Percentiles rank a stretch among this genome's conserved stretches.
These are phyloP conservation scores for Lampropteryx suffumata DNA, from an alignment of 2,888 invertebrate genomes.

Conservation along the genomic window DNA sequence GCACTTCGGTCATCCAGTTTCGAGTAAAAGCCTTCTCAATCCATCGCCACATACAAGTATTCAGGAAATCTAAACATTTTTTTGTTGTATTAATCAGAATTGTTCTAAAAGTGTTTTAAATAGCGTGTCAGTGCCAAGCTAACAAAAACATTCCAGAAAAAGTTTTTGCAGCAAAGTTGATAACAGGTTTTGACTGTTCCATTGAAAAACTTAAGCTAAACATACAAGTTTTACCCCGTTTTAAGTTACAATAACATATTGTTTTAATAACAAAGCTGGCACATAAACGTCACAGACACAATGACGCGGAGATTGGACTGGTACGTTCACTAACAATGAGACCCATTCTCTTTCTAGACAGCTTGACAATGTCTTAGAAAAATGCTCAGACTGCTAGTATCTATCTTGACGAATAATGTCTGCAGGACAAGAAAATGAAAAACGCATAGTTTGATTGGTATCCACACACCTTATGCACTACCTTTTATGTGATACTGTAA, in stretches of 20 bases:
- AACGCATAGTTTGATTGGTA: neutral
- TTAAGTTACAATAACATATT: slow-evolving; percentile 13
- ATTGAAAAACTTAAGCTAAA: neutral
- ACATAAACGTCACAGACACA: slow-evolving; percentile 33
- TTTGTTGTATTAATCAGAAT: too few relatives aligned
- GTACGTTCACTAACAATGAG: slow-evolving; percentile 42
- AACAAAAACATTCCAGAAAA: too few relatives aligned
- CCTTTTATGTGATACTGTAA: too few relatives aligned
- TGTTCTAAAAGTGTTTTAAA: neutral
- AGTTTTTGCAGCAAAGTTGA: too few relatives aligned
- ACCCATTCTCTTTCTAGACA: slow-evolving; percentile 37
- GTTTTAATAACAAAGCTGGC: slow-evolving; percentile 18
- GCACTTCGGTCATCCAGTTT: too few relatives aligned
- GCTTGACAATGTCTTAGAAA: slow-evolving; percentile 34
- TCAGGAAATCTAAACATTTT: too few relatives aligned
- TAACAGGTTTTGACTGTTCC: neutral
- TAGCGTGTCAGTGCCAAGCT: too few relatives aligned
- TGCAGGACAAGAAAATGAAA: neutral
- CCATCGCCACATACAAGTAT: too few relatives aligned
- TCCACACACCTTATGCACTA: too few relatives aligned
- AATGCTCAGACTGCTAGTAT: slow-evolving; percentile 23
- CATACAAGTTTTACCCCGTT: neutral
- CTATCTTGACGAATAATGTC: neutral
- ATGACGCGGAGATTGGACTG: slow-evolving; percentile 33
- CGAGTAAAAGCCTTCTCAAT: too few relatives aligned